These are phyloP conservation scores for Arbacia lixula DNA, from an alignment of 53 echinoderm and acorn worm species.

Conservation along the genomic window DNA sequence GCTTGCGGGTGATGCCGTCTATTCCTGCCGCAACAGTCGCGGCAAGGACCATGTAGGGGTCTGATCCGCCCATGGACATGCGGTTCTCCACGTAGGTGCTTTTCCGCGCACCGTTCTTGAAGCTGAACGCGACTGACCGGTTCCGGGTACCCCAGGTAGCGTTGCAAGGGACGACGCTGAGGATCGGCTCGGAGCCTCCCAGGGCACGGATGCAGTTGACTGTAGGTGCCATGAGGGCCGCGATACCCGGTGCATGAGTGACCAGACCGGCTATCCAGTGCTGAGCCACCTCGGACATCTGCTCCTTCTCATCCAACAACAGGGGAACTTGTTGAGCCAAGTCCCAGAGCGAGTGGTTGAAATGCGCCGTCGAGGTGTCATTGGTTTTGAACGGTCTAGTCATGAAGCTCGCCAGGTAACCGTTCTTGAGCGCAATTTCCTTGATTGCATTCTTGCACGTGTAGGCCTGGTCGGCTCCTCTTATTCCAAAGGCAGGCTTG, in stretches of 20 bases:
- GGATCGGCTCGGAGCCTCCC: not conserved
- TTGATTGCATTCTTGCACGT: slow-evolving; percentile 63
- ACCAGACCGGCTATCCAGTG: slow-evolving; percentile 77
- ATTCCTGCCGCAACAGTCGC: slow-evolving; percentile 70
- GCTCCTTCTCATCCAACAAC: slow-evolving; percentile 32
- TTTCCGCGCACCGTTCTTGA: slow-evolving; percentile 51
- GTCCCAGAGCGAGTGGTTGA: slow-evolving; percentile 76
- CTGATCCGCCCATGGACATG: slow-evolving; percentile 43
- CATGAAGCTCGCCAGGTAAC: slow-evolving; percentile 67
- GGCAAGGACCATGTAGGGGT: slow-evolving; percentile 67
- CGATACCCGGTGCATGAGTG: slow-evolving; percentile 60
- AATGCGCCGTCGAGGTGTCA: slow-evolving; percentile 38
- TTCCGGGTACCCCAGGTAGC: slow-evolving; percentile 71
- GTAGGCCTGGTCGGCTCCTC: slow-evolving; percentile 57
- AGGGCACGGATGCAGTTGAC: slow-evolving; percentile 55
- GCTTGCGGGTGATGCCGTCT: slow-evolving; percentile 66
- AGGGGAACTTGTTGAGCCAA: slow-evolving; percentile 28
- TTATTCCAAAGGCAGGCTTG: slow-evolving; percentile 68
- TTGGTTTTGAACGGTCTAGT: slow-evolving; percentile 34
- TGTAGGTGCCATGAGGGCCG: slow-evolving; percentile 60
- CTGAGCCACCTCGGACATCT: slow-evolving; percentile 49
- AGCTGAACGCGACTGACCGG: slow-evolving; percentile 59
- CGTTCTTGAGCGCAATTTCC: slow-evolving; percentile 60
- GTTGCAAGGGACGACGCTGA: slow-evolving; percentile 24
- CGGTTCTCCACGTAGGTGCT: slow-evolving; percentile 76